Evolutionary conservation across 2,888 invertebrate species (phyloP), one percentile per base, ranked within the genome.

Genomic region (Eupithecia pulchellata): DNA sequence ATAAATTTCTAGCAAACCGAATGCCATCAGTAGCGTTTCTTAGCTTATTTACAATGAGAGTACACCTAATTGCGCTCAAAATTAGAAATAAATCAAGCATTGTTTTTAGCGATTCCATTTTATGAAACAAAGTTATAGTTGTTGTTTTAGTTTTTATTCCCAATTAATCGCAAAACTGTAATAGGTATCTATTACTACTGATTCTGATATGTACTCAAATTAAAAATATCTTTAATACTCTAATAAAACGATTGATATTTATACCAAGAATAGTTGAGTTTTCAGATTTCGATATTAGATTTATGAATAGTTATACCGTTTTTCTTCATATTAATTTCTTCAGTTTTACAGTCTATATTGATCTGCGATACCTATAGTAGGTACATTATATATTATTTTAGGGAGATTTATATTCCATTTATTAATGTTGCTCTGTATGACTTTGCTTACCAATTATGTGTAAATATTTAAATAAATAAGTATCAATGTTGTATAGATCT

Each of bases 381-480:
- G n/a, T n/a, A n/a, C n/a, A n/a, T n/a, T n/a, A n/a, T 52, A 47
- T 13, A 52, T 52, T 25, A 25, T 25, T 52, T 11, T 13, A 25
- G 52, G 11, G 13, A 52, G 25, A 25, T 20, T 52, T 52, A 25
- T 52, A 1, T 52, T 25, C 42, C 20, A 47, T 47, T n/a, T 9
- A n/a, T 20, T 20, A 47, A 20, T 20, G 42, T 47, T 47, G 42
- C 42, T 39, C 5, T 39, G 39, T 39, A 39, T 42, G n/a, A 47
- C 20, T 52, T 52, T 25, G 1, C 52, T 52, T 52, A 52, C 52
- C 11, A 52, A 52, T 4, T 11, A 13, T 25, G 25, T 52, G 52
- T 52, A 52, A 52, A 52, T 52, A 52, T 52, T 52, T 52, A 52
- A 52, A 25, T 25, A 52, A 11, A 25, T 25, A 52, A 52, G 47